Base-by-base conservation (phyloP, 2,113 vertebrate genomes). In the Peucedramus taeniatus region DNA sequence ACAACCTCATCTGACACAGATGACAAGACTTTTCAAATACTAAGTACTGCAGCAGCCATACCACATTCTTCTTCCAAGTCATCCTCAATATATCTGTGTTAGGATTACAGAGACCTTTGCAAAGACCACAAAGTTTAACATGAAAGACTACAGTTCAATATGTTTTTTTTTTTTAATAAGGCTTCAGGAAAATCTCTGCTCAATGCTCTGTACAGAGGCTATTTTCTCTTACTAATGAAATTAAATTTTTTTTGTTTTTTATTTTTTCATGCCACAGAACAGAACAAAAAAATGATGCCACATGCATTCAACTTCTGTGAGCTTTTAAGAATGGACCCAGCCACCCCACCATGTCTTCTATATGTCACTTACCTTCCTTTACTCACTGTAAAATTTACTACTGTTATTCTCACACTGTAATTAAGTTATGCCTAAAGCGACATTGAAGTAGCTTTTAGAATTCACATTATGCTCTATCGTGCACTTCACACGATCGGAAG, bases 391-490 rank as follows among this genome's bases (percentile, higher is more conserved):
- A 69, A 69, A 74, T 27, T 56, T 13, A 65, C 16, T 51, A 5
- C 22, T 28, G 11, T 12, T 50, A 19, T 42, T 39, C 10, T 57
- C 19, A 37, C 7, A 17, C 9, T 22, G 17, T 6, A 3, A 17
- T 11, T 26, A 47, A 42, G 8, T 19, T 21, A 35, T 0, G 4
- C 13, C 56, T 50, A n/a, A 57, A 82, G 24, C 13, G 13, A 4
- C 21, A 13, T 0, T 4, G 47, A 31, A 80, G 5, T 22, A 47
- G 21, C 21, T 47, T 47, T 47, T 22, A 22, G 18, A 65, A 80
- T 3, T 5, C 28, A 27, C 9, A 2, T 39, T 80, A 53, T 37
- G 14, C n/a, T 47, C 30, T 9, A 1, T 4, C 10, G 7, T 6
- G 17, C 14, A 5, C 14, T 40, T 50, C 11, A 37, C 23, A 33